Base-by-base conservation (phyloP, 1,140 invertebrate genomes). In the Phortica variegata region DNA sequence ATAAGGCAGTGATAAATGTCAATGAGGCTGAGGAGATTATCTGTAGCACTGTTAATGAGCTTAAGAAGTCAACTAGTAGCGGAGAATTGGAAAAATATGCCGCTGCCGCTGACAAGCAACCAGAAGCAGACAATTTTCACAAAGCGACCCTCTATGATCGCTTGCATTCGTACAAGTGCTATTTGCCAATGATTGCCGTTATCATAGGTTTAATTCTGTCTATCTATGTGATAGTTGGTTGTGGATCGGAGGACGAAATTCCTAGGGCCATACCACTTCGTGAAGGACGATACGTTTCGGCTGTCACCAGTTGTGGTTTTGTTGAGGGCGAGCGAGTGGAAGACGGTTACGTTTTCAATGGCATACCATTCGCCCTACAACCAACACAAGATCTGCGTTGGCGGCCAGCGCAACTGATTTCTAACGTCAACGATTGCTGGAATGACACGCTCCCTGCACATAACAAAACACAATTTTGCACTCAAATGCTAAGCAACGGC, bases 341-440 rank as follows among this genome's bases (percentile, higher is more conserved):
- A 48, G 85, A 84, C 10, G 87, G 84, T 2, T 87, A 86, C 56
- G 87, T 87, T 2, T 94, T 94, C 75, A 84, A 85, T 15, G 90
- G 90, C 13, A 88, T 95, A 39, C 91, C 91, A 0, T 95, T 91
- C 72, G 91, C 91, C 3, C 60, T 85, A n/a, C 86, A 90, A 9
- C 91, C 91, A 0, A 52, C 87, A 0, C 82, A 78, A 8, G 81
- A 86, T 34, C 78, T 80, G 17, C 81, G 91, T 48, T 94, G 89
- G 82, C 82, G 83, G 31, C 80, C 83, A 3, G 88, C 91, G 0
- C 80, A 85, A 52, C 76, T 83, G 3, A 73, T 89, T 1, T 77
- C 84, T 23, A 77, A 80, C 13, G 78, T 93, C 32, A 81, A 86
- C 15, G 78, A 87, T 43, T 94, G 91, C 66, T 93, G 90, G 90